phyloP scores from a whole-genome alignment of 2,888 invertebrate species.

The Alviniconcha strummeri region DNA sequence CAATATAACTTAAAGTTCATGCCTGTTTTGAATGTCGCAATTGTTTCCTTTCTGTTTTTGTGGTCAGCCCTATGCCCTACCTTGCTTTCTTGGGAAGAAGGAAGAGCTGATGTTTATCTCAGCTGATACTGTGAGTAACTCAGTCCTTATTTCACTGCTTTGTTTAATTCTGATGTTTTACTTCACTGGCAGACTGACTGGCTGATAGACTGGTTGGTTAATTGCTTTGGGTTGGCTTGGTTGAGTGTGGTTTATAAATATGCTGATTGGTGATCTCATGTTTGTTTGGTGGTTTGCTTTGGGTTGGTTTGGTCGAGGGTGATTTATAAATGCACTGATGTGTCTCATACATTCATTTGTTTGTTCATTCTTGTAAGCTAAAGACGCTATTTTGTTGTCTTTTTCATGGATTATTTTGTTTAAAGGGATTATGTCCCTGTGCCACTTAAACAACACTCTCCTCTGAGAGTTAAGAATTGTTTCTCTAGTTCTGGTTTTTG shows the following conservation, averaged over 20 bases:
- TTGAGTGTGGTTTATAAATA: not conserved
- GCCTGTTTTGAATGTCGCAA: no score
- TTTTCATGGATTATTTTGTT: not conserved
- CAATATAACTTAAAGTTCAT: no score
- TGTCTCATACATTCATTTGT: not conserved
- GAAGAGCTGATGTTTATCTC: conserved; percentile 22
- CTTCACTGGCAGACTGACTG: no score
- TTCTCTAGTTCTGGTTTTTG: not conserved
- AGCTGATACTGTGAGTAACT: conserved; percentile 11
- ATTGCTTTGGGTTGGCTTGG: not conserved
- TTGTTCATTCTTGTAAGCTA: not conserved
- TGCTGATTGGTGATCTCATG: not conserved
- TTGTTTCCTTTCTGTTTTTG: no score
- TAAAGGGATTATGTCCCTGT: not conserved
- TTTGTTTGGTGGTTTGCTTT: not conserved
- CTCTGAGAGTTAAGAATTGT: no score
- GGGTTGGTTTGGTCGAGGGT: not conserved
- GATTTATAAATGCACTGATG: no score
- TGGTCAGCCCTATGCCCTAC: conserved; percentile 24
- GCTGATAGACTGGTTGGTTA: not conserved
- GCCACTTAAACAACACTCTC: no score
- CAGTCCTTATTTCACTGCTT: not conserved
- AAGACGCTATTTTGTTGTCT: not conserved
- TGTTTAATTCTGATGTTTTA: no score
- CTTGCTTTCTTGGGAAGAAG: conserved; percentile 22